These are phyloP conservation scores for Notarius quadriscutis DNA, from an alignment of 2,113 vertebrate species.

Conservation along the genomic window DNA sequence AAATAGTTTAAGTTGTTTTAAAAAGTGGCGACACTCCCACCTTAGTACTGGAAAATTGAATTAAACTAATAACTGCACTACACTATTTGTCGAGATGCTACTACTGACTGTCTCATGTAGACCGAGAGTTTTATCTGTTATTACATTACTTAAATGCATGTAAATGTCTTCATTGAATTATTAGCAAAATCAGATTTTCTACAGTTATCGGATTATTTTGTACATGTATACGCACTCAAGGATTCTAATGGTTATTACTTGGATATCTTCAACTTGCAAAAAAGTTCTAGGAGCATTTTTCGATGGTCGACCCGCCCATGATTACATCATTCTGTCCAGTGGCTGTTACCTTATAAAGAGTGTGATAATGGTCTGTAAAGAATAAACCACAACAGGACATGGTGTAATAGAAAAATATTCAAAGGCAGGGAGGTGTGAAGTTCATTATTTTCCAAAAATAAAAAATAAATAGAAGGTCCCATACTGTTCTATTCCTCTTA, in stretches of 20 bases:
- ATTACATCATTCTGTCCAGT: not conserved
- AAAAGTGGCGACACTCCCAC: constrained; percentile 26
- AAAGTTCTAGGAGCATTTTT: not conserved
- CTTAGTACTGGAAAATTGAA: constrained; percentile 27
- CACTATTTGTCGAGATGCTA: constrained; percentile 27
- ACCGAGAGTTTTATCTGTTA: constrained; percentile 16
- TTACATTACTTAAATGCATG: constrained; percentile 34
- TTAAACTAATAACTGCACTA: constrained; percentile 21
- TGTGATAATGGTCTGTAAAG: not conserved
- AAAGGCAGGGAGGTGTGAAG: not conserved
- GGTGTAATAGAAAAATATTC: not conserved
- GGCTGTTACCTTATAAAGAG: not conserved
- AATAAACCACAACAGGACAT: not conserved
- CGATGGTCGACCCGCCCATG: not conserved
- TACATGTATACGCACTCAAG: constrained; percentile 11
- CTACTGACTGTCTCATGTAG: constrained; percentile 30
- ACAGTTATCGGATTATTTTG: constrained; percentile 16
- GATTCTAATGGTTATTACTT: constrained; percentile 3
- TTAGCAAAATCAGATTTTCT: constrained; percentile 9
- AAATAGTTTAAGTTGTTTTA: constrained; percentile 30
- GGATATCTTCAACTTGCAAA: not conserved
- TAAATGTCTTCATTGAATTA: constrained; percentile 33
- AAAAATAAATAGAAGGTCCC: not conserved
- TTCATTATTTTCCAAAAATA: not conserved
- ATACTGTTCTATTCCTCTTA: not conserved